These are phyloP conservation scores for Pedicia rivosa DNA, from an alignment of 2,888 invertebrate genomes.

Conservation along the genomic window DNA sequence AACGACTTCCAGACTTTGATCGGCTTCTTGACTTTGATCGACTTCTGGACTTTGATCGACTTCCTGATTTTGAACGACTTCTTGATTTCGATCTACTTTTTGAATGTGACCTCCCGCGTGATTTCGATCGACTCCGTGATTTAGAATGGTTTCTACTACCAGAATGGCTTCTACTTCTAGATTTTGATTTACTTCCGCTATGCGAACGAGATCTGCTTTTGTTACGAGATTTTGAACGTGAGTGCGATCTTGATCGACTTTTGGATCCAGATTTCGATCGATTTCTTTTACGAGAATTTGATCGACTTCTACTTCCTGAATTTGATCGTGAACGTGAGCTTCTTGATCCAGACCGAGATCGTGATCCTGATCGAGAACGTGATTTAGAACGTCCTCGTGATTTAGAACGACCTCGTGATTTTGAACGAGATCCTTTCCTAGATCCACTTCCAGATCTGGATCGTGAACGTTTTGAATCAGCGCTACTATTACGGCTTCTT, in stretches of 20 bases:
- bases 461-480: constrained; percentile 21
- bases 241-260: constrained; percentile 15
- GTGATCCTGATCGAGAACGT: constrained; percentile 17
- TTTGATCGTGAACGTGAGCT: constrained; percentile 13
- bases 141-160: constrained; percentile 21
- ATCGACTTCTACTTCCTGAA: constrained; percentile 13
- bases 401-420: constrained; percentile 16
- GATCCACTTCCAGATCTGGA: constrained; percentile 27
- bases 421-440: constrained; percentile 26
- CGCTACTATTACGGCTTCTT: constrained; percentile 12
- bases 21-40: constrained; percentile 20
- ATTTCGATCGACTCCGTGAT: constrained; percentile 28
- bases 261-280: constrained; percentile 20
- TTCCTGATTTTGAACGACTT: constrained; percentile 22
- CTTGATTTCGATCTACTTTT: constrained; percentile 28
- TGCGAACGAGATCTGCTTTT: constrained; percentile 25
- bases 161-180: constrained; percentile 10
- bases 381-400: constrained; percentile 31
- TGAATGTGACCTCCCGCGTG: constrained; percentile 26
- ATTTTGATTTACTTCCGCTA: constrained; percentile 22
- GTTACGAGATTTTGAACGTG: constrained; percentile 28
- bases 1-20: constrained; percentile 20
- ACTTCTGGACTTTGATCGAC: constrained; percentile 16
- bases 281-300: constrained; percentile 16
- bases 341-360: constrained; percentile 16